Conservation (phyloP, 2,888 invertebrate genomes). For the Drosophila sordidapex region DNA sequence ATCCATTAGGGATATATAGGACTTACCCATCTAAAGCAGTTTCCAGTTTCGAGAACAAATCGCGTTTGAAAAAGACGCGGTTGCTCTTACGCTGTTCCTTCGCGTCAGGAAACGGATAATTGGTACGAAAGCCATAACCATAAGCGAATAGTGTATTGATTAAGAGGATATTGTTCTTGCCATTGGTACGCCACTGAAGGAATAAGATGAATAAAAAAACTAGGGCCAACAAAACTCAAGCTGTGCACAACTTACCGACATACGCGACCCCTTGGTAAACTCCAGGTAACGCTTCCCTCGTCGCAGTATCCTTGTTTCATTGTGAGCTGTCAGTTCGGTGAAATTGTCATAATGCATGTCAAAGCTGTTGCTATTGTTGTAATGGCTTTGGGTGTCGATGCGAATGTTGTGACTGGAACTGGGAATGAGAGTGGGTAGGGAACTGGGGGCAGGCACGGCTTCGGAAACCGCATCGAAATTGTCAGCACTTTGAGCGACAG, state of each 20-base stretch:
- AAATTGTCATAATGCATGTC: conserved; percentile 47
- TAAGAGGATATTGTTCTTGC: conserved; percentile 89
- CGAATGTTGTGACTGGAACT: conserved; percentile 5
- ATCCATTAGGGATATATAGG: no score
- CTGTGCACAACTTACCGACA: conserved; percentile 80
- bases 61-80: conserved; percentile 87
- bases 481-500: conserved; percentile 50
- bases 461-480: conserved; percentile 32
- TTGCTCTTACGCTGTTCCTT: conserved; percentile 84
- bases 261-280: conserved; percentile 82
- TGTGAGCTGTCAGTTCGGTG: conserved; percentile 37
- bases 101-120: conserved; percentile 86
- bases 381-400: conserved; percentile 15
- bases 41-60: conserved; percentile 87
- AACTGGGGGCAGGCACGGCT: conserved; percentile 13
- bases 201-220: neutral
- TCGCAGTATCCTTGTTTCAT: conserved; percentile 55
- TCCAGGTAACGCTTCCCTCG: conserved; percentile 83
- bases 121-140: conserved; percentile 89
- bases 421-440: neutral
- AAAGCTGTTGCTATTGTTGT: conserved; percentile 31
- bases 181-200: conserved; percentile 89
- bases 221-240: neutral
- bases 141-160: conserved; percentile 89
- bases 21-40: conserved; percentile 87